Conservation (phyloP, 1,140 invertebrate genomes). For the Melitaea cinxia region DNA sequence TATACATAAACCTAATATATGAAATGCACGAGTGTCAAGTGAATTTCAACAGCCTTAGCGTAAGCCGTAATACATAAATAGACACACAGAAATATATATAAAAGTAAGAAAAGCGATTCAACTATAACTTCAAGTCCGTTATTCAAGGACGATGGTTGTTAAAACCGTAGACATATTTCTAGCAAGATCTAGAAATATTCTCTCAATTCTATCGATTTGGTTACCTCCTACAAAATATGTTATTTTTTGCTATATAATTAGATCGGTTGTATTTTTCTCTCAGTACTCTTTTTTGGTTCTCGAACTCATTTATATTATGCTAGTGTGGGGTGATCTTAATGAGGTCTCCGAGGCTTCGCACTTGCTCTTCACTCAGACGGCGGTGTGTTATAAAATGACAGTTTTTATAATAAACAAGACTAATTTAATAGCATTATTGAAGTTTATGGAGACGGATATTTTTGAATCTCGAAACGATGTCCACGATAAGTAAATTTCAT, state of each 20-base stretch:
- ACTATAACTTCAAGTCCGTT: neutral
- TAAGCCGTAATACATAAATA: too few relatives aligned
- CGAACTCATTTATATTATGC: constrained; percentile 60
- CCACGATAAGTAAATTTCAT: constrained; percentile 56
- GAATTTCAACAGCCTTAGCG: too few relatives aligned
- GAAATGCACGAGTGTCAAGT: too few relatives aligned
- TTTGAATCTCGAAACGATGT: constrained; percentile 48
- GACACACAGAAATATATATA: neutral
- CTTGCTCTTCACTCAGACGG: constrained; percentile 66
- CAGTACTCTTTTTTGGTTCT: constrained; percentile 63
- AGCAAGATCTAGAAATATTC: constrained; percentile 46
- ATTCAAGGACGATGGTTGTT: constrained; percentile 36
- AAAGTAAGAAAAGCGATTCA: neutral
- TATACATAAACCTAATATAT: too few relatives aligned
- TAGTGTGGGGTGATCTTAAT: constrained; percentile 64
- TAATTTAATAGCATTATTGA: constrained; percentile 44
- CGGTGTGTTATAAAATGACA: constrained; percentile 62
- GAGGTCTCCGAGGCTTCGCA: constrained; percentile 64
- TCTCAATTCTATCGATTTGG: constrained; percentile 58
- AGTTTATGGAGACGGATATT: constrained; percentile 49
- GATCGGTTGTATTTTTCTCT: constrained; percentile 47
- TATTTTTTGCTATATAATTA: constrained; percentile 43
- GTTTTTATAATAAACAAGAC: constrained; percentile 56
- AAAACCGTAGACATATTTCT: constrained; percentile 50
- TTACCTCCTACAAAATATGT: constrained; percentile 36